These are phyloP conservation scores for Brachypteracias leptosomus DNA, from an alignment of 2,113 vertebrate genomes.

Conservation along the genomic window DNA sequence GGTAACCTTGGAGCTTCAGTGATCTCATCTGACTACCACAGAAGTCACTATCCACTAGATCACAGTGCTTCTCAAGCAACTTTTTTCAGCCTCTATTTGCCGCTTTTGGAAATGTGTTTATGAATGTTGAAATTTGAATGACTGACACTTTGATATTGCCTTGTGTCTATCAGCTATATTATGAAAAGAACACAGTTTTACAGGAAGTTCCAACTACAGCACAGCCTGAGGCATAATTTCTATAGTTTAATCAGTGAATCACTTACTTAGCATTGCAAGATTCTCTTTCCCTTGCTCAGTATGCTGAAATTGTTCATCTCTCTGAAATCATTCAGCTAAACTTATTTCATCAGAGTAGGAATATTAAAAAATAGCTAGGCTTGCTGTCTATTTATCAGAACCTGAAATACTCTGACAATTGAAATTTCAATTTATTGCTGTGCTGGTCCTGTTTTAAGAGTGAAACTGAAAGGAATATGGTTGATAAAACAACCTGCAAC, in stretches of 20 bases:
- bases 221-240: conserved; percentile 31
- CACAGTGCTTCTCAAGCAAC: not conserved
- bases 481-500: conserved; percentile 30
- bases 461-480: conserved; percentile 26
- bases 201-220: not conserved
- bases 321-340: conserved; percentile 14
- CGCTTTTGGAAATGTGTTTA: not conserved
- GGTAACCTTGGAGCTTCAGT: not conserved
- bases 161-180: not conserved
- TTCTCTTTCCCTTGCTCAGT: not conserved
- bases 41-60: not conserved
- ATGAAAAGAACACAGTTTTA: conserved; percentile 14
- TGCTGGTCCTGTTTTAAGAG: not conserved
- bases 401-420: conserved; percentile 1
- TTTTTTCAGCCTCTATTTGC: not conserved
- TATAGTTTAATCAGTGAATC: conserved; percentile 20
- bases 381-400: conserved; percentile 29
- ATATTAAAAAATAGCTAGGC: conserved; percentile 33
- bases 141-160: not conserved
- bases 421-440: conserved; percentile 36
- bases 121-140: not conserved
- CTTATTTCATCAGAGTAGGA: conserved; percentile 28
- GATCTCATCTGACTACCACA: not conserved
- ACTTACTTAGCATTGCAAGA: not conserved
- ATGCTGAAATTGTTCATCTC: not conserved